Percentiles rank a stretch among this genome's conserved stretches.
Conservation (phyloP, 2,888 invertebrate species). For the Argyresthia albistria region DNA sequence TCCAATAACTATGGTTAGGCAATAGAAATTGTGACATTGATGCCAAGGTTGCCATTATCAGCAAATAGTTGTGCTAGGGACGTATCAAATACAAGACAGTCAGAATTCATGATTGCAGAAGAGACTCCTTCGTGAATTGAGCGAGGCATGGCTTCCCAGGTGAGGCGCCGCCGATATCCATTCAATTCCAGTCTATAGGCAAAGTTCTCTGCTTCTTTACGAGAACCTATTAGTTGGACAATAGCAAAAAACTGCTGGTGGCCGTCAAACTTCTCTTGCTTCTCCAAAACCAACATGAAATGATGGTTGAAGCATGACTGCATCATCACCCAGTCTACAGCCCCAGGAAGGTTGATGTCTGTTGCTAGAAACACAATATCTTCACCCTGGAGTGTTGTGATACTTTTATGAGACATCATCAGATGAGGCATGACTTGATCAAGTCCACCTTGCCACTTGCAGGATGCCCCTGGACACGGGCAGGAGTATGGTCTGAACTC, state of each 20-base stretch:
- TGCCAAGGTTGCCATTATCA: slow-evolving; percentile 98
- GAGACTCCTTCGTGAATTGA: slow-evolving; percentile 99
- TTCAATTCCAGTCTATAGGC: slow-evolving; percentile 98
- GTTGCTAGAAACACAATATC: slow-evolving; percentile 99
- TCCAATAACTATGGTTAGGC: slow-evolving; percentile 66
- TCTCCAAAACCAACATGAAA: slow-evolving; percentile 99
- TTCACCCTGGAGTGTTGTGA: slow-evolving; percentile 98
- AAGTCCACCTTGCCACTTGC: slow-evolving; percentile 98
- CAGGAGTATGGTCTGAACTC: slow-evolving; percentile 99
- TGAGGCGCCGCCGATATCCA: slow-evolving; percentile 93
- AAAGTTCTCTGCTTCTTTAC: slow-evolving; percentile 99
- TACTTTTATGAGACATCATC: slow-evolving; percentile 97
- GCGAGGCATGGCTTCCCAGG: slow-evolving; percentile 99
- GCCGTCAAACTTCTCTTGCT: slow-evolving; percentile 97
- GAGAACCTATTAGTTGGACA: slow-evolving; percentile 97
- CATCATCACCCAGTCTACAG: slow-evolving; percentile 99
- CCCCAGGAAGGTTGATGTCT: slow-evolving; percentile 98
- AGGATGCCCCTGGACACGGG: slow-evolving; percentile 99
- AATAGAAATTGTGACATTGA: slow-evolving; percentile 98
- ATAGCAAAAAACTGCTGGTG: slow-evolving; percentile 98
- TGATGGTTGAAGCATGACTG: slow-evolving; percentile 99
- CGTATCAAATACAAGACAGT: slow-evolving; percentile 99
- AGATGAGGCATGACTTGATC: slow-evolving; percentile 99
- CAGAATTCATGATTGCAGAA: slow-evolving; percentile 96
- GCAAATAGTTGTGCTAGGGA: slow-evolving; percentile 98